phyloP scores from a whole-genome alignment of 2,797 vertebrate genomes.

The Lophius americanus region DNA sequence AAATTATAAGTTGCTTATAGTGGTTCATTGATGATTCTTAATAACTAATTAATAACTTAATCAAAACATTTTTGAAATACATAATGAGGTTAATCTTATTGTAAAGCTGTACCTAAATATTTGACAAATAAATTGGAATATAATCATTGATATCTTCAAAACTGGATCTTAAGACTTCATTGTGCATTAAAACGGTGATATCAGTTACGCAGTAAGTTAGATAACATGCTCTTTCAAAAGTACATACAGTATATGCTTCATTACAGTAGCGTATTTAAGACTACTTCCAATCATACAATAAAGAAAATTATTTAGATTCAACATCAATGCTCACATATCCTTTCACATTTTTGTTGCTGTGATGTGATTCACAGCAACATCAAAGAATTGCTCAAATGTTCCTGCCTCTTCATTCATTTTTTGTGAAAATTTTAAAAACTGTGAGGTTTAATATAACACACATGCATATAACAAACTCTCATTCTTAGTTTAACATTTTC shows the following conservation, averaged over 20 bases:
- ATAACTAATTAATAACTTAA: too few species aligned
- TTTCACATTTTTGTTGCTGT: conserved; percentile 14
- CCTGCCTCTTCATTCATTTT: too few species aligned
- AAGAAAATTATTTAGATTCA: background rate
- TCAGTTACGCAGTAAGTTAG: background rate
- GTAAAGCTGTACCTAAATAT: background rate
- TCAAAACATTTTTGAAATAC: too few species aligned
- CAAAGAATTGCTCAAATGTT: background rate
- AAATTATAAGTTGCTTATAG: too few species aligned
- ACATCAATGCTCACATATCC: conserved; percentile 1
- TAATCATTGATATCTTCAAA: conserved; percentile 1
- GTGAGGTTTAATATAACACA: background rate
- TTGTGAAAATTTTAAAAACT: background rate
- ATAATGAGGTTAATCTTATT: too few species aligned
- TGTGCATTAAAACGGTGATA: background rate
- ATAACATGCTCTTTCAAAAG: too few species aligned
- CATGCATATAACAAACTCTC: background rate
- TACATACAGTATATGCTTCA: background rate
- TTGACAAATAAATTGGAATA: background rate
- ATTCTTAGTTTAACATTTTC: conserved; percentile 6
- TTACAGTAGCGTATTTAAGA: conserved; percentile 1
- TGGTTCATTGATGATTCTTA: too few species aligned
- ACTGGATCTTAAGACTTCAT: background rate
- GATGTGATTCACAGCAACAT: background rate
- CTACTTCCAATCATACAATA: conserved; percentile 5